Evolutionary conservation across 2,888 invertebrate species (phyloP).

Genomic region (Parochlus steinenii): DNA sequence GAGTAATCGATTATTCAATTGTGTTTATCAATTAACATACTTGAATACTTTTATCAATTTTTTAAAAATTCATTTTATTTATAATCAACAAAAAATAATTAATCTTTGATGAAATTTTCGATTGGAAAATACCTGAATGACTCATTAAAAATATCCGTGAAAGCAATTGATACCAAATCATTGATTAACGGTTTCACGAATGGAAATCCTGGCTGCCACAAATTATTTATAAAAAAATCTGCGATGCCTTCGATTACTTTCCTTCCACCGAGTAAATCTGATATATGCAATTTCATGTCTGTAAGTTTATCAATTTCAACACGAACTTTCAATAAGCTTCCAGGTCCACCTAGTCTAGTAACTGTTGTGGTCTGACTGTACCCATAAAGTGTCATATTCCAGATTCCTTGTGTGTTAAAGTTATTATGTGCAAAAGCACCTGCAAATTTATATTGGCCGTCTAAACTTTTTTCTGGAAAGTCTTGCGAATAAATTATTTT

Average conservation of each 20-base stretch:
- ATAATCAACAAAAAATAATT: slow-evolving; percentile 14
- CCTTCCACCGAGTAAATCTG: slow-evolving; percentile 51
- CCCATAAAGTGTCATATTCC: slow-evolving; percentile 59
- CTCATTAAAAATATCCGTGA: slow-evolving; percentile 64
- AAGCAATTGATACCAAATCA: slow-evolving; percentile 66
- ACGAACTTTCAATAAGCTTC: slow-evolving; percentile 38
- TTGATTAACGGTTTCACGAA: slow-evolving; percentile 61
- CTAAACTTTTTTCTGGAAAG: slow-evolving; percentile 62
- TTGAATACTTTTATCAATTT: no score
- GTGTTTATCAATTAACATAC: no score
- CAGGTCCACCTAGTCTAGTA: slow-evolving; percentile 28
- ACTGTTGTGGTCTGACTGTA: slow-evolving; percentile 35
- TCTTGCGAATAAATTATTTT: slow-evolving; percentile 60
- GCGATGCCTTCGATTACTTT: slow-evolving; percentile 46
- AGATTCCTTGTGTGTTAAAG: slow-evolving; percentile 46
- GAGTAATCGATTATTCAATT: no score
- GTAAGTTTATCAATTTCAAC: slow-evolving; percentile 59
- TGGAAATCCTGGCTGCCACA: slow-evolving; percentile 67
- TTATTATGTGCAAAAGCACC: slow-evolving; percentile 44
- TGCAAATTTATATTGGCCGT: slow-evolving; percentile 48
- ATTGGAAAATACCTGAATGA: slow-evolving; percentile 60
- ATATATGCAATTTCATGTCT: slow-evolving; percentile 60
- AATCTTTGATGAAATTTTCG: slow-evolving; percentile 38
- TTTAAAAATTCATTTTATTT: no score
- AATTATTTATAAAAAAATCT: slow-evolving; percentile 59